phyloP scores from a whole-genome alignment of 2,797 vertebrate genomes.

The Leucoraja ocellata region DNA sequence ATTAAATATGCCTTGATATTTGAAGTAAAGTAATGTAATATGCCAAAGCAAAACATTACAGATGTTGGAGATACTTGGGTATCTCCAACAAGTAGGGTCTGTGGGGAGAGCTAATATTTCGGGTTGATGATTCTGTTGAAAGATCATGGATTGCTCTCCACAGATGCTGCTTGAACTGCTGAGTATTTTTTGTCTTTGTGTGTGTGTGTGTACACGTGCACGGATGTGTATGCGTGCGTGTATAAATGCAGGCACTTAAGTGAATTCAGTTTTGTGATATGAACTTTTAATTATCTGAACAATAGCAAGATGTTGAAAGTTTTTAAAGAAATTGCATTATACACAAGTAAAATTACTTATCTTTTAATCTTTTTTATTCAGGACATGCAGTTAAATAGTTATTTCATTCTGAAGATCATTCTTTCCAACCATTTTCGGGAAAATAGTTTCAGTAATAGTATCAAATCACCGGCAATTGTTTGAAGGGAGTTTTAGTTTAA shows the following conservation, averaged over 20 bases:
- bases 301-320: background rate
- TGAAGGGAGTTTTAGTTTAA: background rate
- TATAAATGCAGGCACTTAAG: too few relatives aligned
- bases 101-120: too few relatives aligned
- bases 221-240: too few relatives aligned
- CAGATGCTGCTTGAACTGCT: too few relatives aligned
- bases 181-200: too few relatives aligned
- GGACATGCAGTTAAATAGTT: background rate
- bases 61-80: too few relatives aligned
- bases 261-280: background rate
- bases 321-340: background rate
- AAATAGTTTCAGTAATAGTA: background rate
- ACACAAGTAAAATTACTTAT: background rate
- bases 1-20: constrained; percentile 4
- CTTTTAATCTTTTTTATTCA: background rate
- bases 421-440: background rate
- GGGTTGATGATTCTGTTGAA: too few relatives aligned
- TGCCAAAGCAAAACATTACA: too few relatives aligned
- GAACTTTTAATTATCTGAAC: background rate
- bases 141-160: too few relatives aligned
- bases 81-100: too few relatives aligned
- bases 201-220: too few relatives aligned
- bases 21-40: background rate
- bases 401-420: background rate
- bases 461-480: background rate